Percentiles rank a stretch among this genome's conserved stretches.
phyloP scores from a whole-genome alignment of 2,797 vertebrate species.

The Carcharodon carcharias region DNA sequence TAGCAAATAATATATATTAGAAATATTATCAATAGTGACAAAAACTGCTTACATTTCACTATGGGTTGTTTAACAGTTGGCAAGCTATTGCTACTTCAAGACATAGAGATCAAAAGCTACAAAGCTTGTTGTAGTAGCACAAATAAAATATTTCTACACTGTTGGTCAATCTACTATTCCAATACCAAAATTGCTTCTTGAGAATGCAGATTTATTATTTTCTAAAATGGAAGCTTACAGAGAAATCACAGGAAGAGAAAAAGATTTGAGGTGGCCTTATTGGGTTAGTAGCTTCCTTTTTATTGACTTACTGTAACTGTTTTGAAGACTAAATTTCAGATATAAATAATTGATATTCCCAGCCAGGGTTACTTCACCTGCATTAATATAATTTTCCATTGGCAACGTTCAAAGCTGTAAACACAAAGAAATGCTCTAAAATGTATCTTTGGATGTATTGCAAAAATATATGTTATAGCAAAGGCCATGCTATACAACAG shows the following conservation, averaged over 20 bases:
- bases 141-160: neutral
- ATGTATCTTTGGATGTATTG: neutral
- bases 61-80: neutral
- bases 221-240: neutral
- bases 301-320: neutral
- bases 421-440: neutral
- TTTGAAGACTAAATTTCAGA: neutral
- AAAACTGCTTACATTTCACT: conserved; percentile 16
- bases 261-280: neutral
- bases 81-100: neutral
- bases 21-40: neutral
- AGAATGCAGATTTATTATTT: neutral
- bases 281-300: neutral
- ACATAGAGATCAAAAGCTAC: neutral
- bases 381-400: neutral
- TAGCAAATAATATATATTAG: neutral
- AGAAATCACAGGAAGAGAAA: neutral
- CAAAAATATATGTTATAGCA: neutral
- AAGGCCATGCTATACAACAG: neutral
- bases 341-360: neutral
- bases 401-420: neutral
- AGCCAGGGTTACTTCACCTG: neutral
- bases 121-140: neutral
- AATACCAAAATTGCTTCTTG: neutral
- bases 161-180: neutral